A percentile compares a stretch with the other conserved stretches of the same genome.
phyloP scores from a whole-genome alignment of 2,888 invertebrate species.

The Microctonus aethiopoides region DNA sequence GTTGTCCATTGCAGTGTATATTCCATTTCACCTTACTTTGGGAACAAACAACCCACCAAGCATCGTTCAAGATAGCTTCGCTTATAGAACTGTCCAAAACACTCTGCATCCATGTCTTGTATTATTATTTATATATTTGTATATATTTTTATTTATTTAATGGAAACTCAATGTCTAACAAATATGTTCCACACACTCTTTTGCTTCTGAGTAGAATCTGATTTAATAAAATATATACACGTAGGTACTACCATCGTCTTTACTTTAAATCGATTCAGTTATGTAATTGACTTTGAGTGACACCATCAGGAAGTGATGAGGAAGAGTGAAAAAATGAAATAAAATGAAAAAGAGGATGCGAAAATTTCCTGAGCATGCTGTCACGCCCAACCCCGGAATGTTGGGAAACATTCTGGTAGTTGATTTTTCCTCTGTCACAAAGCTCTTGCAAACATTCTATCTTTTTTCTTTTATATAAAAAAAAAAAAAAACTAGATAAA shows the following conservation, averaged over 20 bases:
- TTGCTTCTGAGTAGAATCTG: not conserved
- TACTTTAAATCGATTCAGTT: constrained; percentile 11
- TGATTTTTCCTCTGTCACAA: not conserved
- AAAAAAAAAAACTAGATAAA: not conserved
- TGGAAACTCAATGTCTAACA: constrained; percentile 18
- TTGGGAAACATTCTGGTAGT: not conserved
- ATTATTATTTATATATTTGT: too few relatives aligned
- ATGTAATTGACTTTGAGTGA: constrained; percentile 3
- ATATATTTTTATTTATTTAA: constrained; percentile 2
- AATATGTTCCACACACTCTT: not conserved
- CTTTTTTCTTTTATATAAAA: not conserved
- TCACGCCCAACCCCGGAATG: not conserved
- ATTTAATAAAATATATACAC: not conserved
- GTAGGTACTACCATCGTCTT: not conserved
- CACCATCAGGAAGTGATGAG: not conserved
- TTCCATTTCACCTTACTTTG: constrained; percentile 6
- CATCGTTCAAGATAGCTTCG: constrained; percentile 10
- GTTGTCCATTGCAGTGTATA: not conserved
- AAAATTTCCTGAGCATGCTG: constrained; percentile 1
- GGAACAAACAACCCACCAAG: not conserved
- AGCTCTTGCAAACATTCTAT: not conserved
- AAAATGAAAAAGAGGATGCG: not conserved
- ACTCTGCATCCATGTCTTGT: constrained; percentile 4
- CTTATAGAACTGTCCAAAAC: constrained; percentile 26
- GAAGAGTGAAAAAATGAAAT: not conserved